Conservation (phyloP, 2,797 vertebrate genomes). For the Delichon dasypus region DNA sequence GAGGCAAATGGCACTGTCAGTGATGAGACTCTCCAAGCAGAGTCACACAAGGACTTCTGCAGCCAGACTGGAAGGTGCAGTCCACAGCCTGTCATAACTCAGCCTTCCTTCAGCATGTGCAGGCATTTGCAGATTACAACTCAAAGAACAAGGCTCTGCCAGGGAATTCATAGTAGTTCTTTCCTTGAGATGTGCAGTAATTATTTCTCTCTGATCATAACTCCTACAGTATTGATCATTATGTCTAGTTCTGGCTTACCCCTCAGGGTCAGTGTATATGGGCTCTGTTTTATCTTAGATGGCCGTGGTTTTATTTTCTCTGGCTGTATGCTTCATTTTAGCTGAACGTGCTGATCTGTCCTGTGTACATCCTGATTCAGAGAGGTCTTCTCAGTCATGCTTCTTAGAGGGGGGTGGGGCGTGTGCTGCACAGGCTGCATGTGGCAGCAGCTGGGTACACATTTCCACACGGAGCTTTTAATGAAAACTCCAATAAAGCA, state of each 20-base stretch:
- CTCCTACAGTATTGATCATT: constrained; percentile 52
- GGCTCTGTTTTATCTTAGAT: constrained; percentile 36
- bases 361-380: not conserved
- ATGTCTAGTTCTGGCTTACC: constrained; percentile 3
- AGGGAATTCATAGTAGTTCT: constrained; percentile 2
- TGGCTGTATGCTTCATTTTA: not conserved
- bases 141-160: constrained; percentile 31
- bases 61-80: not conserved
- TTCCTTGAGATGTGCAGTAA: constrained; percentile 33
- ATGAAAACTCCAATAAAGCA: not conserved
- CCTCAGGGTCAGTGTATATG: not conserved
- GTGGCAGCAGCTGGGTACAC: not conserved
- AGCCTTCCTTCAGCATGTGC: not conserved
- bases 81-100: not conserved
- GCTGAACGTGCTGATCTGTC: not conserved
- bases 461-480: not conserved
- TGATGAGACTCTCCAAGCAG: not conserved
- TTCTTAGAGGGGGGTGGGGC: not conserved
- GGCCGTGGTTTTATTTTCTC: not conserved
- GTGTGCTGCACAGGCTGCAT: not conserved
- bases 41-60: not conserved
- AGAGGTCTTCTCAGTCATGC: not conserved
- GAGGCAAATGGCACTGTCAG: not conserved
- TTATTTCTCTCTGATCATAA: constrained; percentile 45
- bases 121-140: constrained; percentile 15